These are phyloP conservation scores for Tragelaphus strepsiceros DNA, from an alignment of 2,113 vertebrate species.

Conservation along the genomic window DNA sequence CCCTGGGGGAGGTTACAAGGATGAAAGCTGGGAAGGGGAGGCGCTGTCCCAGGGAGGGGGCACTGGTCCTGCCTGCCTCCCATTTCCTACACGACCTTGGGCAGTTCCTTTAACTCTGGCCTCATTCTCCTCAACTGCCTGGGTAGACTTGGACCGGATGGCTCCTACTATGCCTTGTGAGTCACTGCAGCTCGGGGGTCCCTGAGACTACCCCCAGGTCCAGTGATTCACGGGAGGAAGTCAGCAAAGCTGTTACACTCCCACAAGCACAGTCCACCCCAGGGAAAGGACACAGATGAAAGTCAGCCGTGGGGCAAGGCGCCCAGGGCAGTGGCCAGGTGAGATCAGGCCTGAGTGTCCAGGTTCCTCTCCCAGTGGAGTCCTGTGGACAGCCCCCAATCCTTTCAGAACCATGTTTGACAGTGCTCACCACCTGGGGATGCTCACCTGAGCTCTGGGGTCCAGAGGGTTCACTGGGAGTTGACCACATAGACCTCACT, in stretches of 20 bases:
- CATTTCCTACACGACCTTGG: fast-evolving
- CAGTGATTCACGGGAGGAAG: neutral
- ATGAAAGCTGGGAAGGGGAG: too few species aligned
- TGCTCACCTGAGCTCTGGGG: fast-evolving
- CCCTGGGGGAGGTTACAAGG: neutral
- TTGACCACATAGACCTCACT: neutral
- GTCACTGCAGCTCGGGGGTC: neutral
- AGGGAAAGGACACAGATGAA: neutral
- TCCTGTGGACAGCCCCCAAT: fast-evolving
- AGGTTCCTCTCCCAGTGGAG: neutral
- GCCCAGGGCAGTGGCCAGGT: fast-evolving
- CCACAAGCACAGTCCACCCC: fast-evolving
- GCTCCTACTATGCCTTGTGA: neutral
- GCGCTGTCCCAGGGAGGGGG: fast-evolving
- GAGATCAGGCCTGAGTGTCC: fast-evolving
- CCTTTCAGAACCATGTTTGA: fast-evolving
- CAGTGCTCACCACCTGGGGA: fast-evolving
- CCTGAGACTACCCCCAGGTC: neutral
- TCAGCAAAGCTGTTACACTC: neutral
- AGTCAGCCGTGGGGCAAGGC: neutral
- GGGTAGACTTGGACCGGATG: neutral
- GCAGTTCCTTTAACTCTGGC: neutral
- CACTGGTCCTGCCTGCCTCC: fast-evolving
- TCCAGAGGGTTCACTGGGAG: neutral
- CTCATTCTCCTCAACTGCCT: neutral